A percentile compares a stretch with the other conserved stretches of the same genome.
These are phyloP conservation scores for Papilio xuthus DNA, from an alignment of 1,140 invertebrate genomes.

Conservation along the genomic window DNA sequence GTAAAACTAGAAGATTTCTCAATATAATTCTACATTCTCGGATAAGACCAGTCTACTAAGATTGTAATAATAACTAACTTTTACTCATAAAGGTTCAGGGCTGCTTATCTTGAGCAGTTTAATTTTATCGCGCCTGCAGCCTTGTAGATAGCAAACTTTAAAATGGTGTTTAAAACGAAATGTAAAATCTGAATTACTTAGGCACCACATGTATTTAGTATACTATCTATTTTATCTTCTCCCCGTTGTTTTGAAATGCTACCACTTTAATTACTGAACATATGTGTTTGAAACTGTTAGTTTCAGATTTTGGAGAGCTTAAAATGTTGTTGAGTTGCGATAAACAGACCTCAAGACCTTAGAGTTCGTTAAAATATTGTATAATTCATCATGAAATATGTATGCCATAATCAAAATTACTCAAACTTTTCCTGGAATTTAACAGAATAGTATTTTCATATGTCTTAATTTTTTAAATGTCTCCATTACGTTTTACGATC, in stretches of 20 bases:
- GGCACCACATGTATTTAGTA: too few relatives aligned
- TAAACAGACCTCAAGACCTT: not conserved
- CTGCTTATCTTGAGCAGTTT: not conserved
- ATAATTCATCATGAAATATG: not conserved
- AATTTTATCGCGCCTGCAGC: not conserved
- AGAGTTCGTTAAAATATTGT: not conserved
- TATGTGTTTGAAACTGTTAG: not conserved
- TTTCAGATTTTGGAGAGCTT: not conserved
- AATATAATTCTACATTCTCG: too few relatives aligned
- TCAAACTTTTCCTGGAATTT: not conserved
- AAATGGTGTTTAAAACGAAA: not conserved
- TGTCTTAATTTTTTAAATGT: constrained; percentile 6
- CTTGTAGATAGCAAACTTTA: not conserved
- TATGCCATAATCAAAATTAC: not conserved
- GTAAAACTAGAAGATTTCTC: too few relatives aligned
- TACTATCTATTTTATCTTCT: too few relatives aligned
- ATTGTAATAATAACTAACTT: too few relatives aligned
- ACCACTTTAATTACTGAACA: too few relatives aligned
- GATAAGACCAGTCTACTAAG: too few relatives aligned
- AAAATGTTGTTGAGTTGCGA: not conserved
- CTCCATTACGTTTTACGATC: not conserved
- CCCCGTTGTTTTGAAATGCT: too few relatives aligned
- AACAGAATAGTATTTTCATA: not conserved
- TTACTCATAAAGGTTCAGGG: not conserved
- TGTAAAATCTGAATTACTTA: too few relatives aligned